Conservation (phyloP, 2,113 vertebrate genomes). For the Dascyllus trimaculatus region DNA sequence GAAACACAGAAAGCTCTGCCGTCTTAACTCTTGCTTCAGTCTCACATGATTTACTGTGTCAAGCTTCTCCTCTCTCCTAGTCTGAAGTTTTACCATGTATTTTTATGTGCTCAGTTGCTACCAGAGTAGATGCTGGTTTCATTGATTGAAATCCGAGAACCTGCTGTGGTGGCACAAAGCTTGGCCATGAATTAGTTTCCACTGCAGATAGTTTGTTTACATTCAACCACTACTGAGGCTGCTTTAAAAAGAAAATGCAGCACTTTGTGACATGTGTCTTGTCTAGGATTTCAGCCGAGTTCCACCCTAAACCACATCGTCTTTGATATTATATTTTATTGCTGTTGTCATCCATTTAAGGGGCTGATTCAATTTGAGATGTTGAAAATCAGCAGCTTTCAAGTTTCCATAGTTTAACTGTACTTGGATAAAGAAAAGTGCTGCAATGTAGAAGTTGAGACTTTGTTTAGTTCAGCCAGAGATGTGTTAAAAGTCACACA, state of each 20-base stretch:
- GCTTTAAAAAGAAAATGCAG: conserved; percentile 36
- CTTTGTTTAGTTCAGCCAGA: conserved; percentile 30
- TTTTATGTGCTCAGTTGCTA: conserved; percentile 25
- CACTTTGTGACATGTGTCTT: conserved; percentile 26
- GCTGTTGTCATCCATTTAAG: conserved; percentile 30
- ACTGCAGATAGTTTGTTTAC: conserved; percentile 62
- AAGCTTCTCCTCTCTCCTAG: background rate
- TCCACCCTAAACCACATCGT: conserved; percentile 52
- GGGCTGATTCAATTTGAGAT: conserved; percentile 32
- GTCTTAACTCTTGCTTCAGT: background rate
- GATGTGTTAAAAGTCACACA: conserved; percentile 47
- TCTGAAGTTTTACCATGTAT: conserved; percentile 24
- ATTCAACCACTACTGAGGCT: conserved; percentile 55
- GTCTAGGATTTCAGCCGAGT: conserved; percentile 46
- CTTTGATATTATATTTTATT: conserved; percentile 61
- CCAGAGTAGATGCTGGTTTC: conserved; percentile 23
- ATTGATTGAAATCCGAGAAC: conserved; percentile 52
- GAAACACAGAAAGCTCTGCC: background rate
- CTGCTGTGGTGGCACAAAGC: conserved; percentile 37
- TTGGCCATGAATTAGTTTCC: conserved; percentile 56
- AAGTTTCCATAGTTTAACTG: conserved; percentile 44
- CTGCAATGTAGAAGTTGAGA: conserved; percentile 39
- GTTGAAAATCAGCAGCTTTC: conserved; percentile 23
- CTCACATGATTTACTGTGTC: background rate
- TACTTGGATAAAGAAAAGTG: background rate